Evolutionary conservation across 2,113 vertebrate species (phyloP), one percentile per base, ranked within the genome.

Genomic region (Oncorhynchus mykiss): DNA sequence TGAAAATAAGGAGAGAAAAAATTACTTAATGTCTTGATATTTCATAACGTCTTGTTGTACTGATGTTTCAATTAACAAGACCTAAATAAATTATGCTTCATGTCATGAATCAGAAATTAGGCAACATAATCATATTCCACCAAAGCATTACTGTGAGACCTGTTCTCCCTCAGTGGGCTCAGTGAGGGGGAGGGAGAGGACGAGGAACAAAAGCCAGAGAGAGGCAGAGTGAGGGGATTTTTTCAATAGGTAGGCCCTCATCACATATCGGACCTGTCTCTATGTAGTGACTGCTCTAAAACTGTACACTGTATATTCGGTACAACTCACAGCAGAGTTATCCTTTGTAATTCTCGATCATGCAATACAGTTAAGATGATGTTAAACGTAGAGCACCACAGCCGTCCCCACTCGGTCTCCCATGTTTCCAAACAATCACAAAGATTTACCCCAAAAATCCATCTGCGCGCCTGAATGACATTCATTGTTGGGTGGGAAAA

Each of bases 371-470:
- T 80, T 78, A 80, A 67, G 69, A 79, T 78, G 80, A 84, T 80
- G 84, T 89, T 88, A 89, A 88, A 87, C 69, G 72, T 67, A 75
- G 78, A 70, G 69, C 67, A 70, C 67, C 25, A 18, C 64, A 34
- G 77, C 72, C 54, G 77, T 75, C 78, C 65, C 24, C 62, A 80
- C 73, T 77, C 20, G 59, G 49, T 64, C 73, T 45, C 73, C 48
- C 20, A 22, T 66, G 79, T 88, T 90, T 86, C 72, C 80, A 88
- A 89, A 85, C 86, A 87, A 81, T 78, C 39, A 39, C 39, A 39
- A 39, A 39, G 39, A 39, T 54, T 34, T 64, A 27, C 70, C 67
- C 66, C 62, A 77, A 73, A 82, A 82, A 79, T 70, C 72, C 65
- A 69, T 84, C 70, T 77, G 71, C 31, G 65, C 71, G 79, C 75